These are phyloP conservation scores for Pollimyrus isidori DNA, from an alignment of 2,113 vertebrate species.

Conservation along the genomic window DNA sequence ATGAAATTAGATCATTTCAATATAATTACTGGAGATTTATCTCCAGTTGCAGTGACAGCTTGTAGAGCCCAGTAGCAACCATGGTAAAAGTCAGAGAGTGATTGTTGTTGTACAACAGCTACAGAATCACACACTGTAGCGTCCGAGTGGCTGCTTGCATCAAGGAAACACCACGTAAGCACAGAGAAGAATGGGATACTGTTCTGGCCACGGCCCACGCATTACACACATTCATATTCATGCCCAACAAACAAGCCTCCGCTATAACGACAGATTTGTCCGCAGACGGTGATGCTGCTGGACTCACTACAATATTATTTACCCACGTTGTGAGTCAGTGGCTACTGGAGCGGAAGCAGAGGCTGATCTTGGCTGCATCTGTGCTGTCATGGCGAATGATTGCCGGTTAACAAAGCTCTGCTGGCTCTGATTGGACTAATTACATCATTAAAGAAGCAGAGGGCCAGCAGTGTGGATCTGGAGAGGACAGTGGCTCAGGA, in stretches of 20 bases:
- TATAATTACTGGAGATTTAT: neutral
- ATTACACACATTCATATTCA: neutral
- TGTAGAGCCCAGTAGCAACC: neutral
- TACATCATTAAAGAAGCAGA: neutral
- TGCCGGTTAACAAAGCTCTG: neutral
- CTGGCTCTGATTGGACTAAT: neutral
- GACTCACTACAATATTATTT: neutral
- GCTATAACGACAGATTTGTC: neutral
- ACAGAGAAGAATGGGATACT: neutral
- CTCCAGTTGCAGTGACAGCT: neutral
- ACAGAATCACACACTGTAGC: neutral
- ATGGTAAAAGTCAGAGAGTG: neutral
- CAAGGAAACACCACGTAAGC: neutral
- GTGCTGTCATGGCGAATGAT: neutral
- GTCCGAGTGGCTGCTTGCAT: neutral
- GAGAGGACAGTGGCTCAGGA: neutral
- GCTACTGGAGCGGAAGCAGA: neutral
- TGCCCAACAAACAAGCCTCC: neutral
- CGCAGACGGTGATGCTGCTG: neutral
- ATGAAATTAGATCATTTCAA: neutral
- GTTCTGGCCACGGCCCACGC: neutral
- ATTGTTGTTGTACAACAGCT: neutral
- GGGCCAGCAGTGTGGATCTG: neutral
- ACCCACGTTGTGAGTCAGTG: neutral
- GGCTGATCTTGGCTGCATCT: neutral